Conservation (phyloP, 2,113 vertebrate species). For the Camelus bactrianus region DNA sequence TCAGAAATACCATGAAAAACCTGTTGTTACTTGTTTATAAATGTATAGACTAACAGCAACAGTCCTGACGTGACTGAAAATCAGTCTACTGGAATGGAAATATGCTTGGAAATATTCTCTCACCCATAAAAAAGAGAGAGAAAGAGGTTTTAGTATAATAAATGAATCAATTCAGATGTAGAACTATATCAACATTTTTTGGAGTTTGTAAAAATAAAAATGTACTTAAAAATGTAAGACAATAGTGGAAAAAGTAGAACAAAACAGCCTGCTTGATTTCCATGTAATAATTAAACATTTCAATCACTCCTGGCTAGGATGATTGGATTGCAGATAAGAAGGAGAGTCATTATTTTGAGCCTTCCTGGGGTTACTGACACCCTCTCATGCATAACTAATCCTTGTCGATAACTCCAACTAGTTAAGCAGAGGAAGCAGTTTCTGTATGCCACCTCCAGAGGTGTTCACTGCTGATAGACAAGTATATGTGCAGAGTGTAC, state of each 20-base stretch:
- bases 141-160: not conserved
- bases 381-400: slow-evolving; percentile 78
- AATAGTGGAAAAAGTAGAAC: not conserved
- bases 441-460: slow-evolving; percentile 66
- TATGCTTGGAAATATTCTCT: not conserved
- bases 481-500: slow-evolving; percentile 60
- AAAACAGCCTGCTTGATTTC: slow-evolving; percentile 52
- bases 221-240: not conserved
- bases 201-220: not conserved
- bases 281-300: slow-evolving; percentile 77
- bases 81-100: not conserved
- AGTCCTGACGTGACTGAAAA: not conserved
- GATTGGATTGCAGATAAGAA: slow-evolving; percentile 71
- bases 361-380: slow-evolving; percentile 72
- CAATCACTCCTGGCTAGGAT: slow-evolving; percentile 46
- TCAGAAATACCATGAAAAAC: not conserved
- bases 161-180: not conserved
- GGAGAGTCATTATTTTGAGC: slow-evolving; percentile 68
- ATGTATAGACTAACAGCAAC: not conserved
- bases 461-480: slow-evolving; percentile 74
- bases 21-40: not conserved
- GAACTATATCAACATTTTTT: not conserved
- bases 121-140: not conserved
- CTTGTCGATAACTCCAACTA: slow-evolving; percentile 38
- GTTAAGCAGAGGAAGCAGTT: slow-evolving; percentile 57